phyloP scores from a whole-genome alignment of 2,113 vertebrate species.

The Pomatorhinus ruficollis region DNA sequence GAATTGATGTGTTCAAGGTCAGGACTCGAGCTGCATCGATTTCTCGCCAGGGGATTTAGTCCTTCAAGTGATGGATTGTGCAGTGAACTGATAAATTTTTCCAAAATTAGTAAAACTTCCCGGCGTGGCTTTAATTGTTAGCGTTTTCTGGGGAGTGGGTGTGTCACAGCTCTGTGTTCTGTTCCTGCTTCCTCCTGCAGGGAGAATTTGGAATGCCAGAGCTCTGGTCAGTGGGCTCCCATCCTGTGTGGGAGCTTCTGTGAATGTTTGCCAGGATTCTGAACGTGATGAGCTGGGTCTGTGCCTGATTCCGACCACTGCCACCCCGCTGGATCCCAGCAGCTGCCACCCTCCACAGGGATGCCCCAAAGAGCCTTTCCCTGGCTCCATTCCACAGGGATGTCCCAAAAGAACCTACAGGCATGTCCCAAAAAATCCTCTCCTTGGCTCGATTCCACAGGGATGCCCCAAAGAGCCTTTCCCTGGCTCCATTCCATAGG shows the following conservation, averaged over 20 bases:
- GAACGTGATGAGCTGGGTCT: background rate
- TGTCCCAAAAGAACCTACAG: too few relatives aligned
- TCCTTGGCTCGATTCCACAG: too few relatives aligned
- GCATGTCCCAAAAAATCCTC: too few relatives aligned
- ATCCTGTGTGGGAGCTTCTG: background rate
- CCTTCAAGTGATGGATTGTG: background rate
- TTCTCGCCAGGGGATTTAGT: conserved; percentile 30
- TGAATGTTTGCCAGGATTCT: background rate
- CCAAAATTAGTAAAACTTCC: background rate
- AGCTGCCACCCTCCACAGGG: background rate
- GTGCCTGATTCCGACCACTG: background rate
- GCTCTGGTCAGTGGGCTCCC: background rate
- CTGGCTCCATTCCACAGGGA: too few relatives aligned
- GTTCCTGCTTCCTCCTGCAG: background rate
- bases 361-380: too few relatives aligned
- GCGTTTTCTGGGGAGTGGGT: background rate
- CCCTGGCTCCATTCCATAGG: too few relatives aligned
- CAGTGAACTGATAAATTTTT: background rate
- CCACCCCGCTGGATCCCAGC: background rate
- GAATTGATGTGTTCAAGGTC: background rate
- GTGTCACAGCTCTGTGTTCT: background rate
- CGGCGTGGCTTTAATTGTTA: background rate
- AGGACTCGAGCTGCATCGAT: background rate
- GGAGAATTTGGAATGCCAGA: background rate
- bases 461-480: too few relatives aligned